phyloP scores from a whole-genome alignment of 1,140 invertebrate species.

The Zaprionus inermis region DNA sequence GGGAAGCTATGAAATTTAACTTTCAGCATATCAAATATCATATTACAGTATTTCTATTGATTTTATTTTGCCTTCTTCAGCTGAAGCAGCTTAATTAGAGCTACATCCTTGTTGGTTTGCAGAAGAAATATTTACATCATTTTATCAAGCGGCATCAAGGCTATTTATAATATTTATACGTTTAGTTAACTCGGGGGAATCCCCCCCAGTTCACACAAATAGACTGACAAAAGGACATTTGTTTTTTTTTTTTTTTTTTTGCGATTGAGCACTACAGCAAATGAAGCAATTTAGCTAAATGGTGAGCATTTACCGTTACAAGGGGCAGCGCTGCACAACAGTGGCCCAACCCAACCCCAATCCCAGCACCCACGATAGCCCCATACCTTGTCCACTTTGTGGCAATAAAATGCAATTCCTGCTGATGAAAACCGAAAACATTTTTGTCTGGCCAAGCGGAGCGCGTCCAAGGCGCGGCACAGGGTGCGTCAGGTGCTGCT shows the following conservation, averaged over 20 bases:
- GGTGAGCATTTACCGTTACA: slow-evolving; percentile 15
- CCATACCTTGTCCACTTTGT: slow-evolving; percentile 1
- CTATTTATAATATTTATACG: background rate
- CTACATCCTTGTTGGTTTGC: no score
- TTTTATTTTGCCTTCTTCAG: no score
- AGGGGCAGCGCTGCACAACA: background rate
- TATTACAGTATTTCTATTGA: no score
- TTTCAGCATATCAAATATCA: no score
- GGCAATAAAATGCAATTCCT: slow-evolving; percentile 72
- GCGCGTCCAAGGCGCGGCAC: background rate
- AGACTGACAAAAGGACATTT: background rate
- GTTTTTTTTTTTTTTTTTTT: background rate
- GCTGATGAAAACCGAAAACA: slow-evolving; percentile 33
- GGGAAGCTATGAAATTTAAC: no score
- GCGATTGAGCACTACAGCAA: slow-evolving; percentile 12
- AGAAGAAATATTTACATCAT: no score
- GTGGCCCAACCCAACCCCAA: background rate
- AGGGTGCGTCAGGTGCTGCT: slow-evolving; percentile 8
- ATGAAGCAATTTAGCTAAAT: slow-evolving; percentile 43
- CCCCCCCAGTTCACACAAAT: background rate
- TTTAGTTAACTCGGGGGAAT: background rate
- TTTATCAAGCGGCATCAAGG: background rate
- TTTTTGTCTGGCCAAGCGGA: slow-evolving; percentile 7
- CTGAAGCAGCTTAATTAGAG: no score
- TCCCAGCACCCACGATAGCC: no score